Evolutionary conservation across 2,113 vertebrate genomes (phyloP), one percentile per base, ranked within the genome.

Genomic region (Accipiter virgatus): DNA sequence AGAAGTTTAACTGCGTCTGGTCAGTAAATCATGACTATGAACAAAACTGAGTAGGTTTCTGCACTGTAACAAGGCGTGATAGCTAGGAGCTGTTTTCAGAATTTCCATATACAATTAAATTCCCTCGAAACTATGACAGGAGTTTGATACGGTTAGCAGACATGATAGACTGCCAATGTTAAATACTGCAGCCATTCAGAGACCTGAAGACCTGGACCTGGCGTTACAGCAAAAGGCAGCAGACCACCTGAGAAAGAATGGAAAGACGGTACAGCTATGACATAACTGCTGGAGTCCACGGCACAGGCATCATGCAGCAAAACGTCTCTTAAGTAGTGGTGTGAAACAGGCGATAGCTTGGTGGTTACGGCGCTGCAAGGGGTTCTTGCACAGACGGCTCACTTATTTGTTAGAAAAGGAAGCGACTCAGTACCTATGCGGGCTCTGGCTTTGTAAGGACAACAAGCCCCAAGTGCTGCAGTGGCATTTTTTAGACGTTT

Each of bases 251-350:
- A 45, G 42, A 47, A 55, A 67, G 8, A 71, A 88, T 9, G 58
- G 48, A 68, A 68, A 63, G 6, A 4, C 9, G 4, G 52, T 20
- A 53, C 9, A 45, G 14, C 31, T 8, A 32, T 2, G 42, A 55
- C 11, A 5, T 11, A 74, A 71, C 38, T 6, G 7, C 3, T 5
- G 8, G 45, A 74, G 25, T 16, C 55, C 45, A 43, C 0, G 8
- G 26, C 47, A 71, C 7, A 45, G 38, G 25, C 15, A 62, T 17
- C 20, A 48, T 0, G 6, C 29, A 48, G n/a, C 22, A 55, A 59
- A 17, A 23, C 9, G 17, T 11, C 16, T 17, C 0, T 0, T 14
- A 29, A 45, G 16, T 1, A 36, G 43, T 2, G 53, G 18, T 27
- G 40, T 47, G 29, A 61, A 43, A 34, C 10, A 48, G 72, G 25